Percentiles rank a stretch among this genome's conserved stretches.
These are phyloP conservation scores for Melieria crassipennis DNA, from an alignment of 2,888 invertebrate species.

Conservation along the genomic window DNA sequence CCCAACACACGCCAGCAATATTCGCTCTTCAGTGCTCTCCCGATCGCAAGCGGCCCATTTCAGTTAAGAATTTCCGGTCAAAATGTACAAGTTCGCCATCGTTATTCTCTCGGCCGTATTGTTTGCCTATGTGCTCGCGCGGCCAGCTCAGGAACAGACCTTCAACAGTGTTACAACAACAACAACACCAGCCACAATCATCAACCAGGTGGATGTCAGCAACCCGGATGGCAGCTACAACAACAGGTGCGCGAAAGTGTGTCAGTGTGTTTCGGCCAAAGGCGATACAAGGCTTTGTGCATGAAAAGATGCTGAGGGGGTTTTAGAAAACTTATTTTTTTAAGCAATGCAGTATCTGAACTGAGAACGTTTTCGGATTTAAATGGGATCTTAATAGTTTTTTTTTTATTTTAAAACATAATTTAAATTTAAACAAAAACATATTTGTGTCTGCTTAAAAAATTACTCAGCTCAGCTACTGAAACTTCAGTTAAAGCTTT, in stretches of 20 bases:
- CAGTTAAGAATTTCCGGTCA: neutral
- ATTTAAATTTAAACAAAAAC: too few relatives aligned
- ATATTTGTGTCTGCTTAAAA: too few relatives aligned
- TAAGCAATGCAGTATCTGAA: neutral
- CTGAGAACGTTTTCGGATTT: too few relatives aligned
- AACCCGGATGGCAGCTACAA: constrained; percentile 67
- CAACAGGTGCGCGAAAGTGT: constrained; percentile 61
- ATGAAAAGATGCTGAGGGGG: neutral
- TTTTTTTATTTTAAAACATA: too few relatives aligned
- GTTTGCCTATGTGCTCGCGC: constrained; percentile 53
- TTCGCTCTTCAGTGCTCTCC: too few relatives aligned
- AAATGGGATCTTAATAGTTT: too few relatives aligned
- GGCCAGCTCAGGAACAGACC: constrained; percentile 53
- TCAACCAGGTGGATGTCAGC: constrained; percentile 66
- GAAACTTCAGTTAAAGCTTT: too few relatives aligned
- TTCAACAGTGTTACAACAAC: constrained; percentile 45
- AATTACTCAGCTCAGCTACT: too few relatives aligned
- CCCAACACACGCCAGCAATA: too few relatives aligned
- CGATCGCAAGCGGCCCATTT: neutral
- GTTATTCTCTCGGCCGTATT: constrained; percentile 52
- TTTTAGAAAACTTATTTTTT: neutral
- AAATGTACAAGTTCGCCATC: constrained; percentile 55
- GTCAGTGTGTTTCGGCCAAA: neutral
- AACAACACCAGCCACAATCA: constrained; percentile 66
- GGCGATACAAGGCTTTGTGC: neutral